Conservation (phyloP, 2,797 vertebrate genomes). For the Pelochelys cantorii region DNA sequence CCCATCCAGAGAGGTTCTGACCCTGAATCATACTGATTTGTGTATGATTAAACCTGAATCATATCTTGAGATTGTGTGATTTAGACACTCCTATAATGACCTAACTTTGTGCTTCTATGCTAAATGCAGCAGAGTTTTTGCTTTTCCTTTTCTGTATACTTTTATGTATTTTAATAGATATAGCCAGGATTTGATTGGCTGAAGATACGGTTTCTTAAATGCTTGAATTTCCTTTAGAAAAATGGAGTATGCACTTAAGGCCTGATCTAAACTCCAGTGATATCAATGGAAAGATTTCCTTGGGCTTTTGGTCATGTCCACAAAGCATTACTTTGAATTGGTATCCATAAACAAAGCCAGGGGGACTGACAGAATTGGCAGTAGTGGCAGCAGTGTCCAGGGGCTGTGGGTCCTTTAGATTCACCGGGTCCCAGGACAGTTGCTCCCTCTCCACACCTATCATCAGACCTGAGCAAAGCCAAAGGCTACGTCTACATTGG, state of each 20-base stretch:
- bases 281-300: neutral
- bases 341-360: conserved; percentile 49
- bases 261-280: neutral
- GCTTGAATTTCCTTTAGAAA: neutral
- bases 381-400: too few relatives aligned
- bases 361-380: neutral
- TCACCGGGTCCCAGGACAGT: too few relatives aligned
- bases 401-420: too few relatives aligned
- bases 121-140: neutral
- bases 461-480: too few relatives aligned
- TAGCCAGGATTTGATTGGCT: neutral
- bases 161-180: neutral
- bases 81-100: neutral
- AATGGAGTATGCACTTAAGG: neutral
- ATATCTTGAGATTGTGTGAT: too few relatives aligned
- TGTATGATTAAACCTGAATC: too few relatives aligned
- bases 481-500: too few relatives aligned
- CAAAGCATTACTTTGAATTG: neutral
- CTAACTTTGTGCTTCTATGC: neutral
- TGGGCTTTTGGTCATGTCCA: neutral
- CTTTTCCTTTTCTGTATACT: neutral
- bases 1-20: neutral
- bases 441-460: too few relatives aligned
- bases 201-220: fast-evolving
- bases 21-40: neutral